These are phyloP conservation scores for Mnemiopsis leidyi DNA, from an alignment of 37 sponge, comb jelly and placozoan species.

Conservation along the genomic window DNA sequence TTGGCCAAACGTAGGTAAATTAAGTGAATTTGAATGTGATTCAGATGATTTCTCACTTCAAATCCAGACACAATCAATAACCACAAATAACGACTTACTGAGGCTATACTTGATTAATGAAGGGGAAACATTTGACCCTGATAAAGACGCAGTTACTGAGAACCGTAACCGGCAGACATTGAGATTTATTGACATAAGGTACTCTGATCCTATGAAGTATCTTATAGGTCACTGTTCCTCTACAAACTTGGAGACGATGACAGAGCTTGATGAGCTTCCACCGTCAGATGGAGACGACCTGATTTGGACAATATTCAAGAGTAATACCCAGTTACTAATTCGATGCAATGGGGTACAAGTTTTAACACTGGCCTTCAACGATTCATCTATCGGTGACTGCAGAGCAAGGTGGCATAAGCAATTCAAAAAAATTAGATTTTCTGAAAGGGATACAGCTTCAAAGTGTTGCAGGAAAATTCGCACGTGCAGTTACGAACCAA, in stretches of 20 bases:
- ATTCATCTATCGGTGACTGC: not conserved
- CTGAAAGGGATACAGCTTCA: not conserved
- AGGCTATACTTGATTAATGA: too few species aligned
- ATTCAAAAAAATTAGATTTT: not conserved
- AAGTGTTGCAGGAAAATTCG: not conserved
- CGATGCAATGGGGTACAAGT: not conserved
- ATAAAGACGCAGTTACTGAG: too few species aligned
- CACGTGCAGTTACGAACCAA: too few species aligned
- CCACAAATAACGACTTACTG: too few species aligned
- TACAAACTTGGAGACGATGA: not conserved
- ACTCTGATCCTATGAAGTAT: not conserved
- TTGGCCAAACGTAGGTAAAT: too few species aligned
- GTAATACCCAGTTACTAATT: not conserved
- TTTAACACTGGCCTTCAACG: not conserved
- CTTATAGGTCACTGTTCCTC: not conserved
- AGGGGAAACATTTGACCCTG: too few species aligned
- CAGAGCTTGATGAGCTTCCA: not conserved
- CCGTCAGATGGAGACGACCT: not conserved
- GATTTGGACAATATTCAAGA: not conserved
- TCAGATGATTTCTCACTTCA: too few species aligned
- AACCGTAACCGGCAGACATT: too few species aligned
- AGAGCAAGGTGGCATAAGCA: not conserved
- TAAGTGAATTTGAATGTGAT: too few species aligned
- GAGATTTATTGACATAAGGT: not conserved
- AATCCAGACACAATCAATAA: too few species aligned